Percentiles rank a stretch among this genome's conserved stretches.
Conservation (phyloP, 2,113 vertebrate species). For the Meles meles region DNA sequence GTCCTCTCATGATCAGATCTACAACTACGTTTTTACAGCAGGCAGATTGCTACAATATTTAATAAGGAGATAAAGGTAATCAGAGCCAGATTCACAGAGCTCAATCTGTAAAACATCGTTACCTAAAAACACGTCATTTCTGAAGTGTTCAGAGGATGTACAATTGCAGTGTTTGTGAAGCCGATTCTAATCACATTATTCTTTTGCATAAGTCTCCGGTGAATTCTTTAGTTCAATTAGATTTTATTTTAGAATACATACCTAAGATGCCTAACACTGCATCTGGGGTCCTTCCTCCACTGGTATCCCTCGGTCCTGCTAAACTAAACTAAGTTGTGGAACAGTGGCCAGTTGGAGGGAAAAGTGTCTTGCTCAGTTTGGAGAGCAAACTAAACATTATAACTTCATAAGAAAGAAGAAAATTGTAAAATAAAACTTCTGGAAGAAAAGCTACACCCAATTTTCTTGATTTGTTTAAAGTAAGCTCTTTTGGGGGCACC, state of each 20-base stretch:
- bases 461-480: background rate
- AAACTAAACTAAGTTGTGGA: background rate
- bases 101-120: background rate
- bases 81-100: background rate
- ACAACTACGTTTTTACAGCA: background rate
- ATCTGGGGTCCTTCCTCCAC: background rate
- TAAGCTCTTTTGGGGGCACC: background rate
- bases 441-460: background rate
- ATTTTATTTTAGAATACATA: background rate
- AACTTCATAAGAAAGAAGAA: background rate
- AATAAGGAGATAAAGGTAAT: background rate
- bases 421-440: background rate
- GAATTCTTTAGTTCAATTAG: background rate
- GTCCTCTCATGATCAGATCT: background rate
- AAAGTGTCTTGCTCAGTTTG: background rate
- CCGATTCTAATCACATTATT: background rate
- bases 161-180: background rate
- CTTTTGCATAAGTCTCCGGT: background rate
- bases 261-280: background rate
- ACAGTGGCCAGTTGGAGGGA: background rate
- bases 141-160: background rate
- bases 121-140: background rate
- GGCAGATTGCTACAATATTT: background rate
- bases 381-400: background rate
- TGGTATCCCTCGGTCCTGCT: background rate